Percentiles rank a stretch among this genome's conserved stretches.
These are phyloP conservation scores for Noctua janthina DNA, from an alignment of 2,888 invertebrate species.

Conservation along the genomic window DNA sequence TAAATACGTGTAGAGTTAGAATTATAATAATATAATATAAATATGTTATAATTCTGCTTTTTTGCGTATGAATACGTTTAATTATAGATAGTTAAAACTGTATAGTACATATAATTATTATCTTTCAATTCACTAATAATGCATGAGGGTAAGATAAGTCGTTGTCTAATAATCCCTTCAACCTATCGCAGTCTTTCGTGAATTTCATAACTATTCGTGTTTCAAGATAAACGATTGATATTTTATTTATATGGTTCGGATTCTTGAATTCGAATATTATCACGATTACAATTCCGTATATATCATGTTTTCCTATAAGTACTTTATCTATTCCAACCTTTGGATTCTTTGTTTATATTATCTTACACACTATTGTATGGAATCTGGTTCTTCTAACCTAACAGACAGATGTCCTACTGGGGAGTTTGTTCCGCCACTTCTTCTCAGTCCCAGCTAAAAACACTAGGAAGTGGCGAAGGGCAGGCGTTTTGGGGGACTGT, in stretches of 20 bases:
- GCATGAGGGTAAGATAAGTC: not conserved
- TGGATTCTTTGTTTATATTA: too few species aligned
- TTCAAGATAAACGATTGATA: constrained; percentile 22
- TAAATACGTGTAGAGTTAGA: not conserved
- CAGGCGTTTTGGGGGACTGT: too few species aligned
- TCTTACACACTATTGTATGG: too few species aligned
- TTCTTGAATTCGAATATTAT: constrained; percentile 24
- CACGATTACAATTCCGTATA: not conserved
- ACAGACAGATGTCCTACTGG: too few species aligned
- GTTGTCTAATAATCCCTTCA: not conserved
- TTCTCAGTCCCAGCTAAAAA: too few species aligned
- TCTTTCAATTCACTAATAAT: not conserved
- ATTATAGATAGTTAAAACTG: not conserved
- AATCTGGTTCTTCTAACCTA: too few species aligned
- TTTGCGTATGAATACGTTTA: too few species aligned
- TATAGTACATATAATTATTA: not conserved
- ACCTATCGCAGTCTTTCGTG: not conserved
- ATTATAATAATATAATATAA: too few species aligned
- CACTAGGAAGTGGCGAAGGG: too few species aligned
- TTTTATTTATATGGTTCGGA: constrained; percentile 3
- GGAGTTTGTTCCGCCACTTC: too few species aligned
- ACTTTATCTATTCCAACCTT: not conserved
- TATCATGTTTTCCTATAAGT: too few species aligned
- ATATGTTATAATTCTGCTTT: too few species aligned
- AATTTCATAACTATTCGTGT: constrained; percentile 7